Evolutionary conservation across 2,797 vertebrate species (phyloP).

Genomic region (Mycteria americana): DNA sequence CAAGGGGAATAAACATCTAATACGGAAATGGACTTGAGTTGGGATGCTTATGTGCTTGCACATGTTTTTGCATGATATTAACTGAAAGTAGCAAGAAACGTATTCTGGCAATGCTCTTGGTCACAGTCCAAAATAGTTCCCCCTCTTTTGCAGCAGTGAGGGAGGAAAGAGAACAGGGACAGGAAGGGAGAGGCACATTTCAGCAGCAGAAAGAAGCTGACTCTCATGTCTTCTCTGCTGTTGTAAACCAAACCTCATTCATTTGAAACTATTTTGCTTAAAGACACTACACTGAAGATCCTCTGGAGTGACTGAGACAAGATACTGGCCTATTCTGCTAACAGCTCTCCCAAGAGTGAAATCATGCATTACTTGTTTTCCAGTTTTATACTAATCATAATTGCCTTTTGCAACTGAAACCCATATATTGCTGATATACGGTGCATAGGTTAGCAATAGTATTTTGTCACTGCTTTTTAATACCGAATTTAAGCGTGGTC

Average conservation of each 20-base stretch:
- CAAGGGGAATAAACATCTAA: neutral
- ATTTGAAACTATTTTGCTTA: neutral
- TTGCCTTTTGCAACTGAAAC: neutral
- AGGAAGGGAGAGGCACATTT: neutral
- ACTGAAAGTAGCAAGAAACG: neutral
- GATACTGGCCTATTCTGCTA: neutral
- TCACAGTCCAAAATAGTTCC: neutral
- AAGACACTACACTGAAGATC: neutral
- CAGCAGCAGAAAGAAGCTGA: neutral
- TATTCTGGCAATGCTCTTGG: neutral
- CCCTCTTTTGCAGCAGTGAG: neutral
- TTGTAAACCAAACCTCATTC: neutral
- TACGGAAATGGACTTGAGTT: neutral
- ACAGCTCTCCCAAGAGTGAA: neutral
- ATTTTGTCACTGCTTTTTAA: neutral
- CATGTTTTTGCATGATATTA: neutral
- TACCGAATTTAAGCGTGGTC: neutral
- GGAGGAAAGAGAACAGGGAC: neutral
- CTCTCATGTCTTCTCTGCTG: neutral
- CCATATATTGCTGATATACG: neutral
- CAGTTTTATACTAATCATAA: neutral
- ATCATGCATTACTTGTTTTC: neutral
- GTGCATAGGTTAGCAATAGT: neutral
- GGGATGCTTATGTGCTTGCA: neutral
- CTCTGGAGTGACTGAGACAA: neutral